phyloP scores from a whole-genome alignment of 2,797 vertebrate species.

The Kryptopterus vitreolus region DNA sequence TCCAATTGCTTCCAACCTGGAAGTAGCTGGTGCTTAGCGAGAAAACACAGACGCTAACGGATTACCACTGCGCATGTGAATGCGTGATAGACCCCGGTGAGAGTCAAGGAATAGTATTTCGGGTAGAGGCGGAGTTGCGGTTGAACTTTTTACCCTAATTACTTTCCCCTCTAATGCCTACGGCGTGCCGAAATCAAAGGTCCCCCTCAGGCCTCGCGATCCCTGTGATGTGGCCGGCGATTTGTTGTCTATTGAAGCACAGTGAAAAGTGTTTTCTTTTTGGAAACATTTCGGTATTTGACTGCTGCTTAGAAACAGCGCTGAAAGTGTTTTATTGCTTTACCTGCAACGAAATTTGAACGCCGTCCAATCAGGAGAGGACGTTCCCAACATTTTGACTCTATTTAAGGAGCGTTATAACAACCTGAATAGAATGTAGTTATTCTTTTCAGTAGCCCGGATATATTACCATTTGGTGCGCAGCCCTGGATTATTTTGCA shows the following conservation, averaged over 20 bases:
- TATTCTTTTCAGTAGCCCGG: not conserved
- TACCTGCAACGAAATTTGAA: slow-evolving; percentile 68
- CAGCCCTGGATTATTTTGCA: slow-evolving; percentile 56
- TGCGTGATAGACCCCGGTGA: slow-evolving; percentile 76
- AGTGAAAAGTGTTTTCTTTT: slow-evolving; percentile 71
- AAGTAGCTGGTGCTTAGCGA: slow-evolving; percentile 64
- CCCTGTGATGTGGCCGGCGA: slow-evolving; percentile 89
- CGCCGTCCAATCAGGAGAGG: slow-evolving; percentile 59
- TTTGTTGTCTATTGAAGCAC: slow-evolving; percentile 84
- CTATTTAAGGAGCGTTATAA: not conserved
- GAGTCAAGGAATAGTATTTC: slow-evolving; percentile 86
- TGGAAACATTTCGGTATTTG: slow-evolving; percentile 81
- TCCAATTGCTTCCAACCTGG: slow-evolving; percentile 72
- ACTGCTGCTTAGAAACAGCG: slow-evolving; percentile 87
- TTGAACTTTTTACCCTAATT: slow-evolving; percentile 99
- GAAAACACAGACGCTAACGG: slow-evolving; percentile 60
- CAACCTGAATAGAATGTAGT: no score
- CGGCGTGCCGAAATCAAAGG: slow-evolving; percentile 90
- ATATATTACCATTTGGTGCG: not conserved
- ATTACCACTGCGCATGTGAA: slow-evolving; percentile 81
- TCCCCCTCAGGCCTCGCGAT: slow-evolving; percentile 81
- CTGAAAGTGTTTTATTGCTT: slow-evolving; percentile 80
- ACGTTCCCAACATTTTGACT: not conserved
- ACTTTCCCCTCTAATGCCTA: slow-evolving; percentile 89
- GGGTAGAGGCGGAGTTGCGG: slow-evolving; percentile 84